These are phyloP conservation scores for Bolinopsis microptera DNA, from an alignment of 37 sponge, comb jelly and placozoan genomes.

Conservation along the genomic window DNA sequence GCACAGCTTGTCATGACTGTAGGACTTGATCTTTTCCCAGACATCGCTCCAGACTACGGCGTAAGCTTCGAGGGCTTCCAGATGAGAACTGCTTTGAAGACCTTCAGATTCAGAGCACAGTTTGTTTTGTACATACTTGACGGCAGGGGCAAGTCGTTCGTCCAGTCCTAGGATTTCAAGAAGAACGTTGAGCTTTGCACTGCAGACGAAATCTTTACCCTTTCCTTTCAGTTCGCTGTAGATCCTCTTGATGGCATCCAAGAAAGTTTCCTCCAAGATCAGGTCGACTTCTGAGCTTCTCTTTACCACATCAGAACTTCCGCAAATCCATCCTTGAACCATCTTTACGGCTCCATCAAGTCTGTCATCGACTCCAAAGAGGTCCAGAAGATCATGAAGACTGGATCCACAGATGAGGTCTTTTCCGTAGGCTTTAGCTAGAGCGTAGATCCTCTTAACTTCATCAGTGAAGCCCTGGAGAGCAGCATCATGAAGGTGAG, in stretches of 20 bases:
- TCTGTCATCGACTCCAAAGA: neutral
- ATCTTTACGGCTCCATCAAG: slow-evolving; percentile 24
- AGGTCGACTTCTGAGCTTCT: neutral
- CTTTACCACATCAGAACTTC: neutral
- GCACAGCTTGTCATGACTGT: neutral
- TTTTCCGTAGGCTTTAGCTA: neutral
- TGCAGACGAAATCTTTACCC: neutral
- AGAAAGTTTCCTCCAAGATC: neutral
- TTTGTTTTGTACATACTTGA: neutral
- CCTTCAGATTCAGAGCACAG: neutral
- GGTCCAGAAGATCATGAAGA: neutral
- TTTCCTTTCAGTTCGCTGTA: neutral
- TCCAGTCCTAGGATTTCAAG: neutral
- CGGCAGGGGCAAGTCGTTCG: neutral
- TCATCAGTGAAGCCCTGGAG: slow-evolving; percentile 2
- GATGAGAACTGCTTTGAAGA: neutral
- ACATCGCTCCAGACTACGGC: neutral
- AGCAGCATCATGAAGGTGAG: neutral
- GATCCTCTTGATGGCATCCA: slow-evolving; percentile 25
- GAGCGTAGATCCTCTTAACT: neutral
- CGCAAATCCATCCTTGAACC: neutral
- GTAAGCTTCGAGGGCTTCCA: neutral
- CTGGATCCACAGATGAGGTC: slow-evolving; percentile 8
- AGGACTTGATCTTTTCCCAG: neutral
- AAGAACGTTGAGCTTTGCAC: neutral